Base-by-base conservation (phyloP, 2,888 invertebrate species). In the Ectropis crepuscularia region DNA sequence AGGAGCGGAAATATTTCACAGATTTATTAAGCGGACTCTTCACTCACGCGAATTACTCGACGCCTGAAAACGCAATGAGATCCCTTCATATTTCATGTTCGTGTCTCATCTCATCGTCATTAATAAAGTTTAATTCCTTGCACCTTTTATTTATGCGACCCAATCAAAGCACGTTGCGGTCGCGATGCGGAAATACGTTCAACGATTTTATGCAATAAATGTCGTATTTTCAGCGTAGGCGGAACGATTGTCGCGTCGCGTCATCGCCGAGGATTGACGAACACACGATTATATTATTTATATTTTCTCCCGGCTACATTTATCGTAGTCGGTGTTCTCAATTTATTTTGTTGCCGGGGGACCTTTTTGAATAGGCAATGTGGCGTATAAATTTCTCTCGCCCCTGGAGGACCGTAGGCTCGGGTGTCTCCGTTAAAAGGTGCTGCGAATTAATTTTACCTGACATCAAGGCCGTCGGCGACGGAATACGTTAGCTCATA, bases 281-380 rank as follows among this genome's bases (percentile, higher is more conserved):
- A 36, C 49, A 36, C 49, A n/a, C 9, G 9, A n/a, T 10, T 49
- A 6, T 12, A 74, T 76, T 78, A 80, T 79, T 81, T 81, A 81
- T 74, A 71, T 73, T 73, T 74, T 70, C 70, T 74, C 71, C 76
- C 69, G 72, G 71, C 76, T 73, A 76, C 78, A 80, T 81, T 83
- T 83, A 85, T 83, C 83, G 78, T 78, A 79, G 78, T 78, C 79
- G 75, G 80, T 78, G 77, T 80, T 76, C 81, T 81, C 83, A 85
- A 78, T 87, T 85, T 87, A 87, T 87, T 86, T 87, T 80, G 83
- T 83, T 80, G 80, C 79, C 77, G 72, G 74, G 81, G 79, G 81
- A 86, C 88, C 87, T 88, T 89, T 89, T 85, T 87, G 89, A 89
- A 89, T 90, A 89, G 85, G 85, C 85, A 90, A 90, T 88, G 88